These are phyloP conservation scores for Urocolius indicus DNA, from an alignment of 2,113 vertebrate species.

Conservation along the genomic window DNA sequence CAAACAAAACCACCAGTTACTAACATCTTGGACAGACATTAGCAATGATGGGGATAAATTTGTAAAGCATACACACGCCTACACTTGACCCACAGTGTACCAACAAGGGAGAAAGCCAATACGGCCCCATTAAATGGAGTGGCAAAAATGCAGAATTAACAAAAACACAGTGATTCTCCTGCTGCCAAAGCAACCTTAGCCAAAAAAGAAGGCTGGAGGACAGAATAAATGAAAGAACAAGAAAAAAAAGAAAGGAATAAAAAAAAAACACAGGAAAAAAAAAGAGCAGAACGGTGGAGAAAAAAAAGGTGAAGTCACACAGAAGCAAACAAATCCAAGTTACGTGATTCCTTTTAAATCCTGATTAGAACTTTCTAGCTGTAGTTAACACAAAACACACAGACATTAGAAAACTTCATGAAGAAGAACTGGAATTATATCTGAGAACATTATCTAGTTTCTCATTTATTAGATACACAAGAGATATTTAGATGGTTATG, in stretches of 20 bases:
- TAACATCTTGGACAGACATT: slow-evolving; percentile 63
- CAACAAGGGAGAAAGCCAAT: slow-evolving; percentile 72
- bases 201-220: not conserved
- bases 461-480: not conserved
- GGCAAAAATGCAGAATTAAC: slow-evolving; percentile 61
- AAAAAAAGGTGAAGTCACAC: not conserved
- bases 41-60: slow-evolving; percentile 54
- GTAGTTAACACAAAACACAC: not conserved
- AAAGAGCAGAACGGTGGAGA: not conserved
- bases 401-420: not conserved
- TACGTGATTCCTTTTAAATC: not conserved
- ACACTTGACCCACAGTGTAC: slow-evolving; percentile 76
- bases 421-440: not conserved
- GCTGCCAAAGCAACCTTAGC: slow-evolving; percentile 77
- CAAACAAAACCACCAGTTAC: slow-evolving; percentile 71
- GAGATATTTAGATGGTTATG: not conserved
- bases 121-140: slow-evolving; percentile 58
- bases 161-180: slow-evolving; percentile 25
- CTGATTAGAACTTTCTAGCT: not conserved
- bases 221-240: not conserved
- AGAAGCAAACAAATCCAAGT: not conserved
- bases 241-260: not conserved
- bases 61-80: slow-evolving; percentile 77
- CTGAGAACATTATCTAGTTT: not conserved
- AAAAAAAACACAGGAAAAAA: not conserved